phyloP scores from a whole-genome alignment of 2,797 vertebrate genomes.

The Tiaroga cobitis region DNA sequence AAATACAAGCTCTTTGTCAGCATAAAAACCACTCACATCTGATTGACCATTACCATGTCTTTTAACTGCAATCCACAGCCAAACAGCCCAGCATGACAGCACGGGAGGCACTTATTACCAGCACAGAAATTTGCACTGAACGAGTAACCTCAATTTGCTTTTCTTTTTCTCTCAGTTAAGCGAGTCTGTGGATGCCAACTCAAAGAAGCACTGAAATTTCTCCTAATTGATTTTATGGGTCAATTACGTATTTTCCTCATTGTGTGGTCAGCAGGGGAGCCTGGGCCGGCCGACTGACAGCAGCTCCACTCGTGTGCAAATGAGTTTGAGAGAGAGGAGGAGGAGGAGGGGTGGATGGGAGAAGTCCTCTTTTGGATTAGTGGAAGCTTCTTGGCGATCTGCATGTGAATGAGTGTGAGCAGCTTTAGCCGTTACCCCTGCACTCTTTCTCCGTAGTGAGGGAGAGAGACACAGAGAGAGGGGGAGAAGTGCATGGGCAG shows the following conservation, averaged over 20 bases:
- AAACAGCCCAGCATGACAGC: constrained; percentile 23
- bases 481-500: constrained; percentile 53
- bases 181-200: constrained; percentile 1
- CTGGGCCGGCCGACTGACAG: constrained; percentile 14
- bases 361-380: constrained; percentile 75
- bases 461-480: constrained; percentile 47
- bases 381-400: constrained; percentile 80
- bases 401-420: constrained; percentile 80
- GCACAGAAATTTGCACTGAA: constrained; percentile 15
- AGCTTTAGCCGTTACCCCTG: constrained; percentile 69
- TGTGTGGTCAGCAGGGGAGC: constrained; percentile 45
- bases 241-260: constrained; percentile 51
- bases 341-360: constrained; percentile 49
- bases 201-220: constrained; percentile 48
- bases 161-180: constrained; percentile 7
- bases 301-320: constrained; percentile 41
- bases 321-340: constrained; percentile 44
- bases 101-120: constrained; percentile 8
- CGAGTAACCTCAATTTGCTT: not conserved
- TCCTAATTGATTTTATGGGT: constrained; percentile 61
- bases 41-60: constrained; percentile 39
- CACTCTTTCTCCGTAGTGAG: constrained; percentile 45
- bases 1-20: constrained; percentile 11
- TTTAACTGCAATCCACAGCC: constrained; percentile 11
- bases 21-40: constrained; percentile 33